Evolutionary conservation across 2,113 vertebrate species (phyloP), one percentile per base, ranked within the genome.

Genomic region (Patagioenas fasciata): DNA sequence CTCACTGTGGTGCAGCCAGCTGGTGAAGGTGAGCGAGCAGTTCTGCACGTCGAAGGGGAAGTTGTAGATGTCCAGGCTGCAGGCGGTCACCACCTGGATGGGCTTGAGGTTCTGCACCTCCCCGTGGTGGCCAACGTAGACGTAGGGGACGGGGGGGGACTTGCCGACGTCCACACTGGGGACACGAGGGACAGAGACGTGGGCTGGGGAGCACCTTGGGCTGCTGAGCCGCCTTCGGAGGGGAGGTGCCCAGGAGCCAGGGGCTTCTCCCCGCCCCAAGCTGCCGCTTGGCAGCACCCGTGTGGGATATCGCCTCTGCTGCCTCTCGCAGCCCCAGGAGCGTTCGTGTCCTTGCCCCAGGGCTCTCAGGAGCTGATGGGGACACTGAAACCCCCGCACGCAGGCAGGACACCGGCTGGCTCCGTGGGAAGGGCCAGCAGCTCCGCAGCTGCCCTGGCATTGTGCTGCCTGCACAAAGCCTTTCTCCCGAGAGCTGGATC

Each of bases 21-120:
- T 99, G 97, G 99, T 99, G 97, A 99, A 99, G 79, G 99, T 99
- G 36, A 99, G 98, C 0, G 99, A 99, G 94, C 99, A 99, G 94
- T 99, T 99, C 98, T 99, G 99, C 26, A 99, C 98, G 7, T 99
- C 99, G 9, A 99, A 99, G 11, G 99, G 99, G 96, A 99, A 99
- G 98, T 99, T 99, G 96, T 99, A 99, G 98, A 99, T 99, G 96
- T 99, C 99, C 31, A 99, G 98, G 74, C 98, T 99, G 87, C 99
- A 99, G 79, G 99, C 98, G 0, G 99, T 99, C 88, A 99, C 98
- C 87, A 99, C 99, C 96, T 99, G 99, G 92, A 99, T 99, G 74
- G 99, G 99, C 80, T 99, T 99, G 95, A 99, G 99, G 98, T 99
- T 99, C 64, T 98, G 97, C 83, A 99, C 99, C 79, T 98, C 96